Evolutionary conservation across 2,113 vertebrate species (phyloP).

Genomic region (Dasyurus viverrinus): DNA sequence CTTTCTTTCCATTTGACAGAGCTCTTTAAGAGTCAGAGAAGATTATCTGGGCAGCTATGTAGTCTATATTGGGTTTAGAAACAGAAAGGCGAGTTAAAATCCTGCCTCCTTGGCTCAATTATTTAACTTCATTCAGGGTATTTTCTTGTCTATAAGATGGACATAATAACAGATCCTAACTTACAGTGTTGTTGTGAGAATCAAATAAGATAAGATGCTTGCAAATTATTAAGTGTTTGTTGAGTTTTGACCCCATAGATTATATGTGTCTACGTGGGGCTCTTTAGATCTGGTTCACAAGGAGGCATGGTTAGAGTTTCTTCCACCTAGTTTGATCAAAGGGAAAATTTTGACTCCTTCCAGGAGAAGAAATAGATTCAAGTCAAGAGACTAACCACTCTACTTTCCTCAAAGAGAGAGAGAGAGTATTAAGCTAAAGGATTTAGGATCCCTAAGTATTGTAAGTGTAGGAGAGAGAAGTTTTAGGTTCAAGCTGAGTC

Average conservation of each 20-base stretch:
- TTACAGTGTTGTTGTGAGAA: background rate
- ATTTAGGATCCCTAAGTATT: background rate
- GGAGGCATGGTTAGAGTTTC: background rate
- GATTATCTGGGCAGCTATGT: background rate
- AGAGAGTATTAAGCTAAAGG: background rate
- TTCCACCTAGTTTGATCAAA: background rate
- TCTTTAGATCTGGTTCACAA: background rate
- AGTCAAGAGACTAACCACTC: background rate
- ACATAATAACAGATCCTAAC: background rate
- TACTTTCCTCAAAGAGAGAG: background rate
- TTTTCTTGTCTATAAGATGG: background rate
- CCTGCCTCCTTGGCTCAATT: background rate
- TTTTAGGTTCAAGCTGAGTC: background rate
- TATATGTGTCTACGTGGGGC: background rate
- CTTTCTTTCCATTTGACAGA: slow-evolving; percentile 14
- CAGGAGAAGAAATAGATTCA: background rate
- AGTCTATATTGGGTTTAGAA: background rate
- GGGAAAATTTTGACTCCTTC: background rate
- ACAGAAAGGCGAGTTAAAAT: background rate
- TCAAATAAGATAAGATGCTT: background rate
- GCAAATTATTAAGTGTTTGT: background rate
- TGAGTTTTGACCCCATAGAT: background rate
- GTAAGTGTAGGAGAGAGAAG: background rate
- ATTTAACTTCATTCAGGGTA: background rate
- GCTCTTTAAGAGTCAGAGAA: slow-evolving; percentile 10